Percentiles rank a stretch among this genome's conserved stretches.
These are phyloP conservation scores for Drosophila melanica DNA, from an alignment of 1,140 invertebrate genomes.

Conservation along the genomic window DNA sequence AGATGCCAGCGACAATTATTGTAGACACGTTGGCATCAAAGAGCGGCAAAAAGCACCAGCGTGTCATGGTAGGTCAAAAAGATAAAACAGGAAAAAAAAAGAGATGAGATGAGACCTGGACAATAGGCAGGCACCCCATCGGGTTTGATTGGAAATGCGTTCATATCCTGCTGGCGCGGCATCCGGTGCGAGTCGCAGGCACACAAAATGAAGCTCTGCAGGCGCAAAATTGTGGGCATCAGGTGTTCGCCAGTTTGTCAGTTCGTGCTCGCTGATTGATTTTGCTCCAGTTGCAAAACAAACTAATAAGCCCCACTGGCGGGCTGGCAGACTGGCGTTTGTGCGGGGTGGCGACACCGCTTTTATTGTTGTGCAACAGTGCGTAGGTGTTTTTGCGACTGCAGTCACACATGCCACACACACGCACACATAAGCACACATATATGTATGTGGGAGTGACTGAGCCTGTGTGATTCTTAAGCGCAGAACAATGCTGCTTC, in stretches of 20 bases:
- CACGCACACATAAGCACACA: constrained; percentile 2
- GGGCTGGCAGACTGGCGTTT: neutral
- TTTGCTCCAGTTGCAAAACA: constrained; percentile 65
- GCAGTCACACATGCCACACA: constrained; percentile 13
- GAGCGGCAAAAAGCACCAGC: constrained; percentile 15
- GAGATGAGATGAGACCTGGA: constrained; percentile 49
- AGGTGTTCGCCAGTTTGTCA: constrained; percentile 48
- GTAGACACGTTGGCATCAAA: constrained; percentile 66
- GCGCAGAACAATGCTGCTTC: constrained; percentile 68
- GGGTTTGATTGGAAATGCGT: constrained; percentile 21
- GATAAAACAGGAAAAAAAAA: constrained; percentile 21
- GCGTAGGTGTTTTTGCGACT: constrained; percentile 66
- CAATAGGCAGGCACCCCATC: neutral
- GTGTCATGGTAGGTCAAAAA: constrained; percentile 12
- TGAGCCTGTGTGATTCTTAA: constrained; percentile 37
- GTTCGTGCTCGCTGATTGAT: constrained; percentile 63
- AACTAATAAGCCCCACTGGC: constrained; percentile 69
- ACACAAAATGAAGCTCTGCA: constrained; percentile 65
- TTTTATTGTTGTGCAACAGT: constrained; percentile 67
- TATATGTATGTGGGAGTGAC: neutral
- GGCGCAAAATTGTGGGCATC: constrained; percentile 32
- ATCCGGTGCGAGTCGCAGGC: constrained; percentile 47
- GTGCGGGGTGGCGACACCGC: constrained; percentile 12
- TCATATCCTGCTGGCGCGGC: constrained; percentile 69
- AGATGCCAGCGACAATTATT: constrained; percentile 71